Evolutionary conservation across 1,140 invertebrate species (phyloP).

Genomic region (Vanessa tameamea): DNA sequence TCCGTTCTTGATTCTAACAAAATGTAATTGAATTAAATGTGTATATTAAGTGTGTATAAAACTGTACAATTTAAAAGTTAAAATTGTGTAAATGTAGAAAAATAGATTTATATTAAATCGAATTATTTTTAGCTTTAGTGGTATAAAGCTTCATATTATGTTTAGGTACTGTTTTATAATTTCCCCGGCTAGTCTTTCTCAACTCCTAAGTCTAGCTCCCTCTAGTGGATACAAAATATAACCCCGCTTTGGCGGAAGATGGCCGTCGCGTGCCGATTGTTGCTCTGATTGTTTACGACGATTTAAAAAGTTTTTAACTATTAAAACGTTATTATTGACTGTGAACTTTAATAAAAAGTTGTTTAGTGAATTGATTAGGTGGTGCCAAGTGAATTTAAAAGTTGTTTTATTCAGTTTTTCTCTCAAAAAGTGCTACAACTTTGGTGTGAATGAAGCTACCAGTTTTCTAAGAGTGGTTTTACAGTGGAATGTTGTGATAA

Average conservation of each 20-base stretch:
- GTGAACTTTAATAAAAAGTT: constrained; percentile 51
- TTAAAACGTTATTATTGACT: constrained; percentile 47
- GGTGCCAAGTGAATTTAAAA: constrained; percentile 42
- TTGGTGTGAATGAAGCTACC: constrained; percentile 68
- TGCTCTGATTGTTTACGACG: constrained; percentile 71
- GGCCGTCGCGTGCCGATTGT: constrained; percentile 74
- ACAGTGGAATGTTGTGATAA: constrained; percentile 72
- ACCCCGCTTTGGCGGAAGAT: constrained; percentile 73
- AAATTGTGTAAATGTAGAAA: no score
- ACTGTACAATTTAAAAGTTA: no score
- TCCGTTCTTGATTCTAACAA: no score
- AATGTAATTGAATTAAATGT: no score
- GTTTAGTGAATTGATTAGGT: constrained; percentile 35
- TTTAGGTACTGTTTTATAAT: constrained; percentile 4
- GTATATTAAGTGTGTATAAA: no score
- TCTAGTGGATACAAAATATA: constrained; percentile 63
- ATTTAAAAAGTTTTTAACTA: constrained; percentile 69
- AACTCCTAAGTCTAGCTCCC: constrained; percentile 41
- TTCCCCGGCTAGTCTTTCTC: neutral
- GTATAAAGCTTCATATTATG: no score
- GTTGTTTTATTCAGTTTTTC: constrained; percentile 59
- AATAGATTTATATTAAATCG: no score
- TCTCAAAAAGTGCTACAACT: constrained; percentile 70
- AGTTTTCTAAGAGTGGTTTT: constrained; percentile 71
- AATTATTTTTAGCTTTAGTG: no score